Base-by-base conservation (phyloP, 2,113 vertebrate genomes). In the Bambusicola thoracicus region DNA sequence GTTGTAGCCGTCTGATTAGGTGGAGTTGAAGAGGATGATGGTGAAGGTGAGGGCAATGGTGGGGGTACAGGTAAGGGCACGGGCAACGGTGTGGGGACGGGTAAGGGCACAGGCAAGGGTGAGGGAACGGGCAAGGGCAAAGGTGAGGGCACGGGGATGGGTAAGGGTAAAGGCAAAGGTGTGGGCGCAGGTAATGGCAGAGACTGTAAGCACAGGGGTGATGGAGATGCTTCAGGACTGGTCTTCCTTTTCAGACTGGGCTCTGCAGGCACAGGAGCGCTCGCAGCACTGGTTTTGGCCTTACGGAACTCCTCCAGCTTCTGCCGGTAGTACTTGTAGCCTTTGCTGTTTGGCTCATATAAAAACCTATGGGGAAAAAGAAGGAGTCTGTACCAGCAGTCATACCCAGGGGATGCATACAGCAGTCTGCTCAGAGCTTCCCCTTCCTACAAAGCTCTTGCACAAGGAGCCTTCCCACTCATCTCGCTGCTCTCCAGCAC, bases 261-360 rank as follows among this genome's bases (percentile, higher is more conserved):
- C 19, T 97, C 94, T 1, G 36, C 85, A 13, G 84, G 40, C 13
- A 32, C 27, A 20, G 92, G 85, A 67, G 61, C 3, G 40, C 73
- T 65, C 17, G 27, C 19, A 3, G 96, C 72, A 80, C 61, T 83
- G 27, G 67, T 81, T 49, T 97, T 96, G 58, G 97, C 98, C 93
- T 93, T 97, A 11, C 98, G 97, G 96, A 98, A 99, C 92, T 99
- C 98, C 90, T 98, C 98, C 25, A 99, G 92, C 82, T 98, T 99
- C 81, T 98, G 98, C 90, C 98, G 98, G 98, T 99, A 99, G 95
- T 98, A 98, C 85, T 72, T 98, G 96, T 99, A 97, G 69, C 97
- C 98, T 34, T 98, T 97, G 96, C 98, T 99, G 97, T 98, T 98
- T 61, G 98, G 97, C 74, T 99, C 98, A 16, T 98, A 99, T 36